Percentiles rank a stretch among this genome's conserved stretches.
These are phyloP conservation scores for Pseudococcus viburni DNA, from an alignment of 2,888 invertebrate genomes.

Conservation along the genomic window DNA sequence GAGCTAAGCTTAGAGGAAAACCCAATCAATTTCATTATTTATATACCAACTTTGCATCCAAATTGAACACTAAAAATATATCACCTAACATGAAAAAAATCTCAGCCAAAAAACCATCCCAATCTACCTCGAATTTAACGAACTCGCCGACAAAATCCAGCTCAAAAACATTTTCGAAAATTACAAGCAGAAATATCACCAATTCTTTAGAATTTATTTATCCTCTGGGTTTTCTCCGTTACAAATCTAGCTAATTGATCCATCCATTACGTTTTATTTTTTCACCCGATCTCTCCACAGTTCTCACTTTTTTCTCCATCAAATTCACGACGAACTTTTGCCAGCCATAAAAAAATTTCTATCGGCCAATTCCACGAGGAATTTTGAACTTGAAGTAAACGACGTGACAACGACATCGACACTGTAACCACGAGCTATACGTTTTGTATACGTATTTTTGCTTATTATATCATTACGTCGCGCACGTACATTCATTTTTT, in stretches of 20 bases:
- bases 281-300: not conserved
- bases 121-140: too few relatives aligned
- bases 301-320: not conserved
- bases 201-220: slow-evolving; percentile 5
- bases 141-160: too few relatives aligned
- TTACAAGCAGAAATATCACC: not conserved
- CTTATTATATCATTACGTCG: slow-evolving; percentile 33
- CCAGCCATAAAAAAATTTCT: not conserved
- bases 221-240: not conserved
- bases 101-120: too few relatives aligned
- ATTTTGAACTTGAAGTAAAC: slow-evolving; percentile 2
- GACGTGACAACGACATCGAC: not conserved
- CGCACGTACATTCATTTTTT: slow-evolving; percentile 35
- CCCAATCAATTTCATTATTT: too few relatives aligned
- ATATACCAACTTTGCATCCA: too few relatives aligned
- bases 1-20: too few relatives aligned
- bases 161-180: not conserved
- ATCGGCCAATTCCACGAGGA: slow-evolving; percentile 1
- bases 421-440: not conserved
- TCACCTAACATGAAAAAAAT: too few relatives aligned
- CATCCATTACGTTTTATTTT: not conserved
- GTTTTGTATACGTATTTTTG: slow-evolving; percentile 5
- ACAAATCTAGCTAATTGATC: slow-evolving; percentile 37
- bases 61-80: too few relatives aligned
- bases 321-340: not conserved